Evolutionary conservation across 2,113 vertebrate genomes (phyloP).

Genomic region (Hucho hucho): DNA sequence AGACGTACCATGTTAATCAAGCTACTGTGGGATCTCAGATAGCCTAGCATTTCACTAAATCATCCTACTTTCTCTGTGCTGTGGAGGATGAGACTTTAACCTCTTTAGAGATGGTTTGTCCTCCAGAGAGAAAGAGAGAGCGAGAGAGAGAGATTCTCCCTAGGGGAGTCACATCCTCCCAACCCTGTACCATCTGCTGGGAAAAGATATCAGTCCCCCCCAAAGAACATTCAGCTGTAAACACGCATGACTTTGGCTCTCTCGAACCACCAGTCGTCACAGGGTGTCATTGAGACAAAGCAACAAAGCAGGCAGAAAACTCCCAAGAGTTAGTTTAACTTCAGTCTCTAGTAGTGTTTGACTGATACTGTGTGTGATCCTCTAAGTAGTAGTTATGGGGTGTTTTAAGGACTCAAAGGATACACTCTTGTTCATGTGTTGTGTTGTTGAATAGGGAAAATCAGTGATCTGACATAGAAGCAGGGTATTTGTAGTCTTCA

Average conservation of each 20-base stretch:
- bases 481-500: no score
- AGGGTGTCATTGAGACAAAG: not conserved
- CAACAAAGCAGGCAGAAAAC: not conserved
- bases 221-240: not conserved
- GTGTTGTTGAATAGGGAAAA: not conserved
- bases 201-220: slow-evolving; percentile 36
- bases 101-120: not conserved
- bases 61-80: not conserved
- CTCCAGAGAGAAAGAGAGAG: slow-evolving; percentile 8
- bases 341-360: not conserved
- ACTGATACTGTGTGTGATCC: no score
- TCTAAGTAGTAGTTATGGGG: no score
- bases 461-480: not conserved
- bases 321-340: not conserved
- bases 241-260: slow-evolving; percentile 16
- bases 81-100: not conserved
- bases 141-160: not conserved
- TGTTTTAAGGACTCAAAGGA: no score
- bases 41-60: not conserved
- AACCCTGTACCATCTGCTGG: slow-evolving; percentile 24
- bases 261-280: not conserved
- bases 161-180: slow-evolving; percentile 24
- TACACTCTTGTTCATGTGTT: no score
- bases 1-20: no score
- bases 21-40: no score